Evolutionary conservation across 2,888 invertebrate species (phyloP).

Genomic region (Timandra comae): DNA sequence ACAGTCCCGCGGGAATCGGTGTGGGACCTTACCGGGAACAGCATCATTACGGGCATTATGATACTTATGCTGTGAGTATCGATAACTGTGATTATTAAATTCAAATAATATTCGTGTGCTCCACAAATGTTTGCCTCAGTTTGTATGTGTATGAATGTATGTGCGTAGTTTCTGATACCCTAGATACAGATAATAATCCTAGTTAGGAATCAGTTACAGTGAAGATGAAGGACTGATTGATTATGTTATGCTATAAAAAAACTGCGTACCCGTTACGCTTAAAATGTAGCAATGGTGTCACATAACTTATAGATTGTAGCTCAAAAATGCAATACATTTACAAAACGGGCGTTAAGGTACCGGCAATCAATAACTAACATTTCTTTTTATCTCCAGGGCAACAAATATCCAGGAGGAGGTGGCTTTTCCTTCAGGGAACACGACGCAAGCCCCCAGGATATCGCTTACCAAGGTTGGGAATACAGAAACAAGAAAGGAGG

Average conservation of each 20-base stretch:
- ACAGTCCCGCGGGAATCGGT: constrained; percentile 85
- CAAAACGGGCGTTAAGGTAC: background rate
- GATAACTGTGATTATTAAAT: background rate
- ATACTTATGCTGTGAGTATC: constrained; percentile 59
- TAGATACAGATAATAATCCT: no score
- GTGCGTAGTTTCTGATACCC: no score
- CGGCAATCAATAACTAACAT: background rate
- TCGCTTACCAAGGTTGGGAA: constrained; percentile 86
- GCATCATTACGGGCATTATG: constrained; percentile 58
- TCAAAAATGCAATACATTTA: background rate
- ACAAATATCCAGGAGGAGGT: constrained; percentile 59
- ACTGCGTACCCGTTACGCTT: no score
- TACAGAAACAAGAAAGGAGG: constrained; percentile 76
- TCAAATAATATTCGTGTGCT: no score
- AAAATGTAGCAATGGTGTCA: no score
- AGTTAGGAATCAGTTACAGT: no score
- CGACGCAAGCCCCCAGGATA: constrained; percentile 74
- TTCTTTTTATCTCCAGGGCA: constrained; percentile 41
- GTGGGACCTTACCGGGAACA: constrained; percentile 77
- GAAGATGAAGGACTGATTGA: no score
- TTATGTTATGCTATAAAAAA: no score
- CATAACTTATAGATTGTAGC: no score
- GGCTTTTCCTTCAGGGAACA: constrained; percentile 81
- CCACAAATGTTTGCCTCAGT: no score
- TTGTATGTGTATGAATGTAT: no score